Evolutionary conservation across 2,888 invertebrate genomes (phyloP), one percentile per base, ranked within the genome.

Genomic region (Scaptomyza flava): DNA sequence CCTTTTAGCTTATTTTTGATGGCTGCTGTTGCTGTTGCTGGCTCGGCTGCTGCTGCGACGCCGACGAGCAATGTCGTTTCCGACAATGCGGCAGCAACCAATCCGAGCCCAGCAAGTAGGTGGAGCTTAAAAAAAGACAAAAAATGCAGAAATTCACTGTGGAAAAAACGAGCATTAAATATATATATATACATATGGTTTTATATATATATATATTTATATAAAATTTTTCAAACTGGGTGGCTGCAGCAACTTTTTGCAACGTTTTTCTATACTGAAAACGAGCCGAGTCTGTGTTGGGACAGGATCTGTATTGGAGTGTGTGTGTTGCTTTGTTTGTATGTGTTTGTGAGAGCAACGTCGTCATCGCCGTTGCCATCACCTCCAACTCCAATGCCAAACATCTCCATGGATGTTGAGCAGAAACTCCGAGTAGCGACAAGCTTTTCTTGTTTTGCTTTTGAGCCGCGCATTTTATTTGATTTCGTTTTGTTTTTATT

Each of bases 71-170:
- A 60, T 66, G 65, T 52, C 70, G 65, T 52, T 36, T 67, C 46
- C 59, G 43, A 57, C 57, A 54, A 9, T 42, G n/a, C 23, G 71
- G 78, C 87, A 87, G 80, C 89, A 72, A 76, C 86, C 87, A 90
- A 90, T 90, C 89, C 85, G 85, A 83, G 61, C 71, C 67, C 89
- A 87, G 90, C 86, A 90, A 90, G 90, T 90, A 90, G 90, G 90
- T 90, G 89, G 88, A 89, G 90, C 86, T 86, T 87, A 79, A 90
- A 90, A 89, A 89, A 89, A 79, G 71, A 89, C 90, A 90, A 90
- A 90, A 84, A 81, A 81, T 77, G 66, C 73, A 59, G 65, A 62
- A 78, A 73, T 80, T 76, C 69, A 72, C 70, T 74, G 68, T 74
- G 76, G 69, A 76, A 76, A 78, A 80, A 74, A 76, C 64, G 78